Conservation (phyloP, 64 coral and sea anemone species). For the Porites australiensis region DNA sequence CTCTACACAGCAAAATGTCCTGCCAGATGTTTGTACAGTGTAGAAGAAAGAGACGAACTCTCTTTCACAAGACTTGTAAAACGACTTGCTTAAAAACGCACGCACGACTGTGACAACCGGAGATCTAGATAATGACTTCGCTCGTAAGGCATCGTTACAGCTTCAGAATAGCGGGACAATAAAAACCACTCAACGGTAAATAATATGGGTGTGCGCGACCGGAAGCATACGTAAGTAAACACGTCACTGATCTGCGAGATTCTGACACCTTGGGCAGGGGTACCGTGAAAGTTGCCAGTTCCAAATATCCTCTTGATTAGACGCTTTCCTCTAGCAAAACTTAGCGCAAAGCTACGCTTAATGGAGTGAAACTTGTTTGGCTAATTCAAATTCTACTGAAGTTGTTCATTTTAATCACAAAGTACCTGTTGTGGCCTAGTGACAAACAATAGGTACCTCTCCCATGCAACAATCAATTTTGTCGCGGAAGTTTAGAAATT, state of each 20-base stretch:
- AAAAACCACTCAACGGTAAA: not conserved
- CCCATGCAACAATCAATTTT: not conserved
- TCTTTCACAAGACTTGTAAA: not conserved
- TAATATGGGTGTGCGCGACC: not conserved
- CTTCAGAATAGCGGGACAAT: not conserved
- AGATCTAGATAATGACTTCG: conserved; percentile 9
- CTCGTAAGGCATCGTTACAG: not conserved
- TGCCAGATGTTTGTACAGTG: too few species aligned
- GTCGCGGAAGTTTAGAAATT: not conserved
- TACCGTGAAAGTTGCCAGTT: not conserved
- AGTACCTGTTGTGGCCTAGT: not conserved
- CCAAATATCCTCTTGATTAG: not conserved
- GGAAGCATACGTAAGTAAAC: conserved; percentile 33
- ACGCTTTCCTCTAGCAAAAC: not conserved
- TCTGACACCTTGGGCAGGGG: not conserved
- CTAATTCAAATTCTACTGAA: not conserved
- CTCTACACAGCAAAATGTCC: too few species aligned
- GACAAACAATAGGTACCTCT: not conserved
- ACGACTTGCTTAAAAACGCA: not conserved
- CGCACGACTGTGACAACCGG: not conserved
- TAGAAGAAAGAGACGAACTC: too few species aligned
- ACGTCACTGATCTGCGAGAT: not conserved
- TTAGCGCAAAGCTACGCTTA: not conserved
- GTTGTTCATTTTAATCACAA: not conserved
- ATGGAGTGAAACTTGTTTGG: not conserved